Conservation (phyloP, 1,140 invertebrate genomes). For the Drosophila pachea region DNA sequence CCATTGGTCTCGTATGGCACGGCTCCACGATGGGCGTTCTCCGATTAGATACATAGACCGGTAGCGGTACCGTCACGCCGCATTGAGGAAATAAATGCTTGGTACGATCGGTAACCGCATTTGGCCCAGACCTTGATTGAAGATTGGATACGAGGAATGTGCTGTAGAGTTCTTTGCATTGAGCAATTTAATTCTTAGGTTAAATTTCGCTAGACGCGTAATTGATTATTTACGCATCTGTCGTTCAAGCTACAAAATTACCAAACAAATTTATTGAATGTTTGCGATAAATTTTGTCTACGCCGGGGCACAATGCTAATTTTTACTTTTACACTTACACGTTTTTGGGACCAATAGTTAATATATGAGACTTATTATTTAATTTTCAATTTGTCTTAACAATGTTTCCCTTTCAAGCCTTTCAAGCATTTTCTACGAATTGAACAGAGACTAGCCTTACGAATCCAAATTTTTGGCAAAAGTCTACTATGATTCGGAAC, state of each 20-base stretch:
- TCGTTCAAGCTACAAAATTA: constrained; percentile 2
- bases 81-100: constrained; percentile 41
- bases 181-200: neutral
- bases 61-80: constrained; percentile 32
- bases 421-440: too few relatives aligned
- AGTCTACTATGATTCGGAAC: too few relatives aligned
- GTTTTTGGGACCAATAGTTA: too few relatives aligned
- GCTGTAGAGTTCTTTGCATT: neutral
- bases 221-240: constrained; percentile 44
- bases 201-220: constrained; percentile 20
- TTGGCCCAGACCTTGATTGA: constrained; percentile 39
- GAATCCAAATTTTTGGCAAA: too few relatives aligned
- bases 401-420: too few relatives aligned
- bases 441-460: too few relatives aligned
- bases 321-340: too few relatives aligned
- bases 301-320: too few relatives aligned
- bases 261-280: too few relatives aligned
- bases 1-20: constrained; percentile 24
- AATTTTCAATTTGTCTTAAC: too few relatives aligned
- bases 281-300: too few relatives aligned
- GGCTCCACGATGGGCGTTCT: constrained; percentile 47
- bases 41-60: constrained; percentile 39
- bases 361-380: too few relatives aligned
- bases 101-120: neutral
- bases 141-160: constrained; percentile 18